Conservation (phyloP, 2,797 vertebrate genomes). For the Oreonectes daqikongensis region DNA sequence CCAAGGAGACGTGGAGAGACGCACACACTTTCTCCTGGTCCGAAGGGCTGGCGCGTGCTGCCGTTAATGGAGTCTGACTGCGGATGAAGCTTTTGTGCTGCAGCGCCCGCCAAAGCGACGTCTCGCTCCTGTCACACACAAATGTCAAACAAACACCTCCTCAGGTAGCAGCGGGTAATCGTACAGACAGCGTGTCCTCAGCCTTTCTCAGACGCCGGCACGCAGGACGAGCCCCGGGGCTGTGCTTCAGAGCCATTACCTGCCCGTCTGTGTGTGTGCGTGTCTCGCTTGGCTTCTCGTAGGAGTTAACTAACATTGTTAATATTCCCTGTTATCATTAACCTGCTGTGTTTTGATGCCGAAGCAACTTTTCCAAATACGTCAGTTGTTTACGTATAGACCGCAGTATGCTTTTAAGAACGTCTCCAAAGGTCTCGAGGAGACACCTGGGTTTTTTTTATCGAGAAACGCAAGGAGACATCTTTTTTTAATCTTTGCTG, state of each 20-base stretch:
- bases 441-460: not conserved
- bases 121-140: conserved; percentile 82
- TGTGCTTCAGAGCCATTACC: conserved; percentile 35
- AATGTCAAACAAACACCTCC: conserved; percentile 89
- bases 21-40: conserved; percentile 50
- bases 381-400: too few species aligned
- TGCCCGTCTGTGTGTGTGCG: conserved; percentile 41
- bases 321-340: conserved; percentile 13
- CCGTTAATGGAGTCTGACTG: conserved; percentile 83
- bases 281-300: not conserved
- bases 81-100: conserved; percentile 67
- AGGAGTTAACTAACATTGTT: not conserved
- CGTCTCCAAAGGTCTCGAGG: too few species aligned
- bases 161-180: conserved; percentile 84
- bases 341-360: not conserved
- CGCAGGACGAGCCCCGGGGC: conserved; percentile 42
- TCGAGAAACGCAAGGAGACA: not conserved
- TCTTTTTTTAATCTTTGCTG: not conserved
- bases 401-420: too few species aligned
- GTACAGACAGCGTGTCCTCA: conserved; percentile 82
- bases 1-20: conserved; percentile 64
- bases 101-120: conserved; percentile 55
- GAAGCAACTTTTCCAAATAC: too few species aligned
- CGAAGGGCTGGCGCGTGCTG: conserved; percentile 74
- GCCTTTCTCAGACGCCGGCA: conserved; percentile 72